Evolutionary conservation across 2,797 vertebrate genomes (phyloP), one percentile per base, ranked within the genome.

Genomic region (Coluber constrictor): DNA sequence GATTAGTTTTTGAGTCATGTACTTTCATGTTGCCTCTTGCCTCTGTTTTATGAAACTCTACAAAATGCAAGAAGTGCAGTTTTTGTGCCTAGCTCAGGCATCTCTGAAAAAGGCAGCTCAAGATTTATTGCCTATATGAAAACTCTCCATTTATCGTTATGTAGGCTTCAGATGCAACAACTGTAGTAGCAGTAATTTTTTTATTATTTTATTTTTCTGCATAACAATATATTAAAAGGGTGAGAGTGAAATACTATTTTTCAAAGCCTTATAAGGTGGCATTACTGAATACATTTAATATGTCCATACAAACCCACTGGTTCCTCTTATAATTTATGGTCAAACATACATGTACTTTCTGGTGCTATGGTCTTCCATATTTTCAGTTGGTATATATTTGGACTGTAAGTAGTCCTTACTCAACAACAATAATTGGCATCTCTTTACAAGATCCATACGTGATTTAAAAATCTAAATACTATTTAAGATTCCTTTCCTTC

Each of bases 21-120:
- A 59, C 86, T 92, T 20, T 93, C 95, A 0, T 96, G 96, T 95
- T 93, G 91, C 87, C 43, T 96, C 96, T 96, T 37, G 95, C 90
- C 61, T 5, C 90, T 61, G 92, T 95, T 96, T 66, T 95, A 95
- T 94, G 54, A 37, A 91, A 32, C 87, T 86, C 89, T 61, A 66
- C 88, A 3, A 23, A 79, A 32, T 94, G 91, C 90, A 88, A 92
- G 74, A 61, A 27, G 0, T 1, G 32, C 59, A 93, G 29, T 90
- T 66, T 90, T 37, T 79, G 2, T 0, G 91, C 1, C 0, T 56
- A 51, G 32, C 57, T 86, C 92, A 95, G 94, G 43, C 93, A 27
- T 66, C 61, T 23, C 56, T 11, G 59, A 66, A 93, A 79, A 54
- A 94, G 60, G 54, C 10, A 57, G 18, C 0, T 0, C 57, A 16